Conservation (phyloP, 2,797 vertebrate species). For the Lycodopsis pacificus region DNA sequence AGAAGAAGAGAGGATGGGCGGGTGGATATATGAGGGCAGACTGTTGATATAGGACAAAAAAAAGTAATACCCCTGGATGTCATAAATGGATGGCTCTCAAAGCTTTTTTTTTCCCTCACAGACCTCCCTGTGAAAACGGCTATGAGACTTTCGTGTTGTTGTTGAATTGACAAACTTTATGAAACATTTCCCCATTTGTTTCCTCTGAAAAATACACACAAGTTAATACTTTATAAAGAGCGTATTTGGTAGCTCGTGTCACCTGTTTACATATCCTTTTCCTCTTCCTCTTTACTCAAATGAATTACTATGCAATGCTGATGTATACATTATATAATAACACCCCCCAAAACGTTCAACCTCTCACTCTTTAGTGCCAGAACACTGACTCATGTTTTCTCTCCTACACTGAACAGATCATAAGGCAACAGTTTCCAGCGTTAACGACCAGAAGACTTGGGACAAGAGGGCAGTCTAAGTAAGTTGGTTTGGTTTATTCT, state of each 20-base stretch:
- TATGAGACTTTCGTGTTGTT: constrained; percentile 26
- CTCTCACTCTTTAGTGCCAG: background rate
- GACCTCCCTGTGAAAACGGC: constrained; percentile 43
- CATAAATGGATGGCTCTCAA: constrained; percentile 68
- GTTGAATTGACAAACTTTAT: constrained; percentile 37
- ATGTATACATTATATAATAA: background rate
- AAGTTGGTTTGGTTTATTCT: constrained; percentile 71
- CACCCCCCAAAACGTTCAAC: background rate
- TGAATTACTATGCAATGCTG: background rate
- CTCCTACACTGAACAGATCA: constrained; percentile 87
- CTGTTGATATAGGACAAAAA: constrained; percentile 48
- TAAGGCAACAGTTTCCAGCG: constrained; percentile 98
- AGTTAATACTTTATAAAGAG: background rate
- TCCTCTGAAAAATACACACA: background rate
- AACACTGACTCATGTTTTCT: constrained; percentile 21
- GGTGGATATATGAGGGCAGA: constrained; percentile 51
- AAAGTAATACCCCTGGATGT: constrained; percentile 66
- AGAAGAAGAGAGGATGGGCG: constrained; percentile 57
- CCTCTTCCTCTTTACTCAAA: background rate
- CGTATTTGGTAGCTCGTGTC: background rate
- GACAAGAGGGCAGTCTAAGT: constrained; percentile 99
- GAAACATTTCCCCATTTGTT: constrained; percentile 21
- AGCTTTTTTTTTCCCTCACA: constrained; percentile 39
- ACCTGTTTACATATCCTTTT: background rate
- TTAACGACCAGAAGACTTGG: constrained; percentile 96